A percentile compares a stretch with the other conserved stretches of the same genome.
These are phyloP conservation scores for Zaprionus tsacasi DNA, from an alignment of 1,140 invertebrate species.

Conservation along the genomic window DNA sequence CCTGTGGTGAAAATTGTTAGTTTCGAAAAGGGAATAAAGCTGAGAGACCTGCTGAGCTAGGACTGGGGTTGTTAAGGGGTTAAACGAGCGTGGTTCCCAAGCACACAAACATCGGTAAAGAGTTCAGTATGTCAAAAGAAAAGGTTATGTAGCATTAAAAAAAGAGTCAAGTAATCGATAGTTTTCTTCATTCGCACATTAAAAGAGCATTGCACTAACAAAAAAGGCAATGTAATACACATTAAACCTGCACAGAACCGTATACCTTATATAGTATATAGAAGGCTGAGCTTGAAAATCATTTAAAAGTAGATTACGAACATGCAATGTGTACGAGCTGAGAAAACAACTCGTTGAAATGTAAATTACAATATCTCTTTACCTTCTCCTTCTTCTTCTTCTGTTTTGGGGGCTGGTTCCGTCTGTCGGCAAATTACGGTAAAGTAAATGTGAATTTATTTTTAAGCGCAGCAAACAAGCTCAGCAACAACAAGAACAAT, in stretches of 20 bases:
- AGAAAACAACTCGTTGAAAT: constrained; percentile 59
- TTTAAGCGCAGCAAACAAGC: constrained; percentile 40
- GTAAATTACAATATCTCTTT: constrained; percentile 63
- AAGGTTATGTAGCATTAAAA: neutral
- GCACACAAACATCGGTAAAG: neutral
- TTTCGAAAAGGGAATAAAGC: constrained; percentile 23
- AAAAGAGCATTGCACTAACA: constrained; percentile 3
- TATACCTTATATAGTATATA: neutral
- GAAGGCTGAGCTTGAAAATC: constrained; percentile 28
- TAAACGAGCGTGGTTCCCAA: constrained; percentile 5
- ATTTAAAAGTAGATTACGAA: constrained; percentile 63
- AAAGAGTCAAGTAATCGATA: neutral
- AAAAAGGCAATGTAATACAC: neutral
- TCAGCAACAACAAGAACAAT: constrained; percentile 19
- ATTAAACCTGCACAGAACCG: neutral
- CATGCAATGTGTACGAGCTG: constrained; percentile 47
- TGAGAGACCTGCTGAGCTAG: constrained; percentile 19
- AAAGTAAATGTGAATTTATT: constrained; percentile 74
- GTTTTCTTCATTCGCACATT: neutral
- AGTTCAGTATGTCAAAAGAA: neutral
- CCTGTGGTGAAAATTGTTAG: constrained; percentile 74
- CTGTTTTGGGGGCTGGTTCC: constrained; percentile 31
- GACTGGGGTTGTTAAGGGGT: constrained; percentile 44
- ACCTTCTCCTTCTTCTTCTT: neutral
- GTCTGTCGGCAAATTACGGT: constrained; percentile 73